These are phyloP conservation scores for Trachelus troglodyta DNA, from an alignment of 2,888 invertebrate species.

Conservation along the genomic window DNA sequence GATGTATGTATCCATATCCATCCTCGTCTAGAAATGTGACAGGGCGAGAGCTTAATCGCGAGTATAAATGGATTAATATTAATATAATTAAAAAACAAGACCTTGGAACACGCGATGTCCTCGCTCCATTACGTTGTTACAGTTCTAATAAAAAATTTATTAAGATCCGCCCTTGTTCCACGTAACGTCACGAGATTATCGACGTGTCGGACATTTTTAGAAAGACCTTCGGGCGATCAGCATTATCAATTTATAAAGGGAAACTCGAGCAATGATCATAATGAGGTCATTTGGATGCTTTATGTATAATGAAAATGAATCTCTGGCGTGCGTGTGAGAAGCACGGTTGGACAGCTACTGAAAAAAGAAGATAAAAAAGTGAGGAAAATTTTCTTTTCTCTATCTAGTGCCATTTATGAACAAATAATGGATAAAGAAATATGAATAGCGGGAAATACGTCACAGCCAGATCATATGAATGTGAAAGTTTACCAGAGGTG, in stretches of 20 bases:
- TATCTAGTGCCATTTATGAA: not conserved
- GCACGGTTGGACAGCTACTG: not conserved
- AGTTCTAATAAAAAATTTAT: not conserved
- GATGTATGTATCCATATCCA: not conserved
- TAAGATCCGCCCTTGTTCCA: not conserved
- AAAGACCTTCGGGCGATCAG: not conserved
- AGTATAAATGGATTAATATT: no score
- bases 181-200: not conserved
- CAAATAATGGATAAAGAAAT: not conserved
- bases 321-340: not conserved
- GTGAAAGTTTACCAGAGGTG: not conserved
- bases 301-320: not conserved
- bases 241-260: not conserved
- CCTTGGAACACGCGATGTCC: no score
- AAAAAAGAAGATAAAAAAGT: not conserved
- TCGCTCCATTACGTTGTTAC: slow-evolving; percentile 1
- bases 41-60: not conserved
- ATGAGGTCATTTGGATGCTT: not conserved
- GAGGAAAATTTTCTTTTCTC: not conserved
- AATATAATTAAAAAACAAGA: no score
- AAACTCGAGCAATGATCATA: not conserved
- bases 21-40: not conserved
- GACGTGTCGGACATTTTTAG: not conserved
- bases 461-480: not conserved
- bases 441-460: not conserved